Conservation (phyloP, 2,113 vertebrate species). For the Carlito syrichta region DNA sequence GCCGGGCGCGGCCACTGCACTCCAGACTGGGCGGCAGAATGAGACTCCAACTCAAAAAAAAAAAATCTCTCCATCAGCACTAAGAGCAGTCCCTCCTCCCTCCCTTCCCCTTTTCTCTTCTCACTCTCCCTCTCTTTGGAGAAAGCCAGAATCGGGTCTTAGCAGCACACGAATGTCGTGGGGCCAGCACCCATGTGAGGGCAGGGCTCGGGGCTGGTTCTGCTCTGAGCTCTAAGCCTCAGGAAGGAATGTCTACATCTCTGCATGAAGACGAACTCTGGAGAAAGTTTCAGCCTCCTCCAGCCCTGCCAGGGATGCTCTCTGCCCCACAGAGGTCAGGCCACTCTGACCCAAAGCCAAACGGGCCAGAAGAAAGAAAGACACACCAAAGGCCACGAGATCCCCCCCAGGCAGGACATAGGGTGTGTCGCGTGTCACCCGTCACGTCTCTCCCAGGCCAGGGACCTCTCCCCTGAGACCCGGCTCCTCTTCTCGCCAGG, state of each 20-base stretch:
- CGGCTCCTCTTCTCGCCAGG: too few relatives aligned
- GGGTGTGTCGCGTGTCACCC: too few relatives aligned
- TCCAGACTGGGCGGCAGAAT: too few relatives aligned
- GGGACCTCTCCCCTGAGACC: too few relatives aligned
- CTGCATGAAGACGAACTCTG: accelerated
- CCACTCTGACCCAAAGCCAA: not conserved
- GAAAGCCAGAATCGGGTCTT: not conserved
- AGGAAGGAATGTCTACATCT: not conserved
- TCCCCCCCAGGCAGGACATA: too few relatives aligned
- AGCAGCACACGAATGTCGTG: accelerated
- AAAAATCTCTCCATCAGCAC: not conserved
- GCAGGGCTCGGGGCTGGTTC: accelerated
- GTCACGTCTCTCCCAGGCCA: not conserved
- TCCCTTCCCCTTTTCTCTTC: accelerated
- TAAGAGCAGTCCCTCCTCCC: not conserved
- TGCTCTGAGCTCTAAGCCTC: too few relatives aligned
- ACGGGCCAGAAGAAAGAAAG: not conserved
- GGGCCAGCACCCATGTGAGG: accelerated
- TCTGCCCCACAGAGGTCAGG: not conserved
- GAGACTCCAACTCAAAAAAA: too few relatives aligned
- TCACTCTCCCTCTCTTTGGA: not conserved
- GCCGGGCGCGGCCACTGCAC: too few relatives aligned
- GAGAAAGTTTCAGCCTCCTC: not conserved
- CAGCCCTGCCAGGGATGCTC: not conserved
- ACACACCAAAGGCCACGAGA: accelerated